Evolutionary conservation across 2,113 vertebrate species (phyloP).

Genomic region (Prinia subflava): DNA sequence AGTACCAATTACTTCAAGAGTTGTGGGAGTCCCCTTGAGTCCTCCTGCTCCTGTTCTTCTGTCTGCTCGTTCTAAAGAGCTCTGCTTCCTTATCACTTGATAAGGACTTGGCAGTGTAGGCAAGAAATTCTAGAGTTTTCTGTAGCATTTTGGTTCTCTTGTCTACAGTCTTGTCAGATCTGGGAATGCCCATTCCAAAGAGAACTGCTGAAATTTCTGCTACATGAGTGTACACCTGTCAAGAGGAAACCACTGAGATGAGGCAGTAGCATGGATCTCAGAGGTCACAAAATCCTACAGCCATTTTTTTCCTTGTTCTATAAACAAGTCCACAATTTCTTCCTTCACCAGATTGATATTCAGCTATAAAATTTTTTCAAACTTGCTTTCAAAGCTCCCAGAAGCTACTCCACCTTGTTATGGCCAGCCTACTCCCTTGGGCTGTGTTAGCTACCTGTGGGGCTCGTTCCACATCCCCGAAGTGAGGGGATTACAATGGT

Average conservation of each 20-base stretch:
- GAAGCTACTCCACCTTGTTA: neutral
- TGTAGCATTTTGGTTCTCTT: neutral
- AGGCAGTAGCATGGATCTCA: neutral
- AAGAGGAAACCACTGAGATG: neutral
- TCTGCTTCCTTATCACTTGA: neutral
- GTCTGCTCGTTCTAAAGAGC: neutral
- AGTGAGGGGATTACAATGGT: rapidly evolving
- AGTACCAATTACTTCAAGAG: neutral
- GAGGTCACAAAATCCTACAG: neutral
- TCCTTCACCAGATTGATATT: slow-evolving; percentile 19
- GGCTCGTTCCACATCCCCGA: neutral
- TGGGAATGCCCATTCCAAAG: neutral
- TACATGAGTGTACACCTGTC: neutral
- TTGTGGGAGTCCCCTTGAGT: neutral
- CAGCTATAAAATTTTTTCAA: neutral
- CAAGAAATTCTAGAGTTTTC: neutral
- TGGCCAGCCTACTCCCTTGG: neutral
- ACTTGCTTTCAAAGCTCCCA: slow-evolving; percentile 21
- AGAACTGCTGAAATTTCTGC: neutral
- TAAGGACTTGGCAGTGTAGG: neutral
- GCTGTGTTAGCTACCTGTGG: rapidly evolving
- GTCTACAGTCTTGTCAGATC: neutral
- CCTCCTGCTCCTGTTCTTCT: neutral
- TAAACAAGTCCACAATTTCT: neutral
- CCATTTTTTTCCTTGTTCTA: neutral